Evolutionary conservation across 2,113 vertebrate genomes (phyloP), one percentile per base, ranked within the genome.

Genomic region (Orycteropus afer): DNA sequence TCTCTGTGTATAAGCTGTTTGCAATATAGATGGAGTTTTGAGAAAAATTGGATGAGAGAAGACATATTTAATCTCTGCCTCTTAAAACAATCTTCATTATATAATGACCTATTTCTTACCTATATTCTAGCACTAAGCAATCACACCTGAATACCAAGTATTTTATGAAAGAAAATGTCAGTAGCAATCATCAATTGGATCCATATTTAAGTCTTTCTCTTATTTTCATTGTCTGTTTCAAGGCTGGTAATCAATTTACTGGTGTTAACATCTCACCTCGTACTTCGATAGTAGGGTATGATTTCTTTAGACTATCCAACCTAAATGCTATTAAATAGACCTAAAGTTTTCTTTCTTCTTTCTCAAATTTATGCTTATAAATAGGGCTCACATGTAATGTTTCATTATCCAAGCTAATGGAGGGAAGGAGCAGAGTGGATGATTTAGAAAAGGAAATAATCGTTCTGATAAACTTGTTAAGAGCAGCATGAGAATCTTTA

Each of bases 1-100:
- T 82, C 20, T 18, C 47, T 95, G 61, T 67, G 86, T 95, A 96
- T 78, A 95, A 80, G 91, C 86, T 96, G 90, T 93, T 97, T 97
- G 96, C 51, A 97, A 83, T 91, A 88, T 86, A 96, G 76, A 34
- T 49, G 37, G 63, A 84, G 14, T 57, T 95, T 89, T 89, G 69
- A 88, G 51, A 51, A 89, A 91, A 74, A 57, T 1, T 65, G 93
- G 63, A 93, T 55, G 65, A n/a, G 34, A n/a, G 40, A 74, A 88
- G 73, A 45, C 40, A 85, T 29, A 67, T 34, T 87, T 96, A 78
- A 92, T 78, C 63, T 87, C 49, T 90, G 59, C 51, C 55, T 45
- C 6, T 65, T 65, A 79, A 76, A 32, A 89, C 73, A 40, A 81
- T 17, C 74, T 80, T 80, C 34, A 61, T 74, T 79, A 92, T 71